Base-by-base conservation (phyloP, 2,888 invertebrate genomes). In the Coelogynopora nodosa region DNA sequence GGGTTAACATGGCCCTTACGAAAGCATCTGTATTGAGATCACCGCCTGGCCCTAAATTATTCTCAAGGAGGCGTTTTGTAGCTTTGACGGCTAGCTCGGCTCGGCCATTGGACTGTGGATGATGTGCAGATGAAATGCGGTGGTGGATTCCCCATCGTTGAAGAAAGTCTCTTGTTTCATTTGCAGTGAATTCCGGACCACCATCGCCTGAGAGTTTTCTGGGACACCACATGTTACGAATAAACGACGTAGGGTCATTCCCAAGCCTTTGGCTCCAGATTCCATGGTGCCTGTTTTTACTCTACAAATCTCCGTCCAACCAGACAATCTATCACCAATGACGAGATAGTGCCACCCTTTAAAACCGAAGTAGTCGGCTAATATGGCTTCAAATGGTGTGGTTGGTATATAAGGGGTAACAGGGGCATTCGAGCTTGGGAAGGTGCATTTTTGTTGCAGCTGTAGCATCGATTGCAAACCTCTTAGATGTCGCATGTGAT, bases 181-280 rank as follows among this genome's bases (percentile, higher is more conserved):
- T n/a, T n/a, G n/a, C n/a, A n/a, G n/a, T n/a, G n/a, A n/a, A n/a
- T n/a, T n/a, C n/a, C n/a, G n/a, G n/a, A n/a, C n/a, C n/a, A n/a
- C n/a, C n/a, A n/a, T n/a, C n/a, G n/a, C 88, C 86, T 88, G 86
- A 30, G 31, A 83, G 84, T 88, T 87, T 18, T 88, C 88, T 29
- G 88, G 88, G 67, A 88, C 88, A 5, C 88, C 88, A 84, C 88
- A 89, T 23, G 88, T 89, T 13, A 88, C 89, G 31, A 88, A 88
- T 82, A 86, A 86, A 30, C 84, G 30, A 2, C 88, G 86, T 0
- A 88, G 85, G 2, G 87, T 13, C 23, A 83, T 86, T 13, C 88
- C 82, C 1, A 88, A 86, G 1, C 88, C 88, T 23, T 80, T 84
- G 84, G 88, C 88, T 67, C 88, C 88, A 27, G 84, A 86, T 10